Conservation (phyloP, 2,113 vertebrate genomes). For the Hydropotes inermis region DNA sequence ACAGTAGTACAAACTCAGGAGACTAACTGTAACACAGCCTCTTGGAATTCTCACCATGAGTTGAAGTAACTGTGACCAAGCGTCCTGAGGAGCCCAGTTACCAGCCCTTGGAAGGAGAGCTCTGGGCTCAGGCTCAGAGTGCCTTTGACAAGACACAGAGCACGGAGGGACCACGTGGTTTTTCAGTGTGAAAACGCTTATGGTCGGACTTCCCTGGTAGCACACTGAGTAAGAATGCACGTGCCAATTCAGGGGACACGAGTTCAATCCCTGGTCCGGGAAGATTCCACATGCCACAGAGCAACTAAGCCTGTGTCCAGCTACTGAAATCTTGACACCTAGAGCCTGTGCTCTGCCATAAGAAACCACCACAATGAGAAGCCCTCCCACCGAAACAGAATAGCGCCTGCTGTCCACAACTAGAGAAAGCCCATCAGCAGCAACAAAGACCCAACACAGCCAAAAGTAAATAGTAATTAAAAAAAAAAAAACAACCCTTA, state of each 20-base stretch:
- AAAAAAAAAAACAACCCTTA: not conserved
- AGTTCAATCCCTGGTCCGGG: not conserved
- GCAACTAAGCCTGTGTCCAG: not conserved
- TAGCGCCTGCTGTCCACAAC: not conserved
- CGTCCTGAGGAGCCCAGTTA: not conserved
- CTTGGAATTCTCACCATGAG: not conserved
- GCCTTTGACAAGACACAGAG: not conserved
- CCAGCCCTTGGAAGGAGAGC: not conserved
- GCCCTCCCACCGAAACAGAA: accelerated
- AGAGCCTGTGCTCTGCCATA: not conserved
- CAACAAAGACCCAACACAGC: not conserved
- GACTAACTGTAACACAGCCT: not conserved
- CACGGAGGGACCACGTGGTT: not conserved
- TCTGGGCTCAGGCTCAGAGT: not conserved
- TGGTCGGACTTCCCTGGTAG: not conserved
- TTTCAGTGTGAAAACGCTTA: not conserved
- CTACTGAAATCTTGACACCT: not conserved
- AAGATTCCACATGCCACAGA: not conserved
- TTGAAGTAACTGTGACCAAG: too few relatives aligned
- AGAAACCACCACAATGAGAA: not conserved
- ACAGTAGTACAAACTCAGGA: accelerated
- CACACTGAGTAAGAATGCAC: not conserved
- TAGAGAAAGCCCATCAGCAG: not conserved
- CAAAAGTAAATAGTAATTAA: not conserved
- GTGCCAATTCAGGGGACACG: not conserved